These are phyloP conservation scores for Epinephelus coioides DNA, from an alignment of 2,797 vertebrate genomes.

Conservation along the genomic window DNA sequence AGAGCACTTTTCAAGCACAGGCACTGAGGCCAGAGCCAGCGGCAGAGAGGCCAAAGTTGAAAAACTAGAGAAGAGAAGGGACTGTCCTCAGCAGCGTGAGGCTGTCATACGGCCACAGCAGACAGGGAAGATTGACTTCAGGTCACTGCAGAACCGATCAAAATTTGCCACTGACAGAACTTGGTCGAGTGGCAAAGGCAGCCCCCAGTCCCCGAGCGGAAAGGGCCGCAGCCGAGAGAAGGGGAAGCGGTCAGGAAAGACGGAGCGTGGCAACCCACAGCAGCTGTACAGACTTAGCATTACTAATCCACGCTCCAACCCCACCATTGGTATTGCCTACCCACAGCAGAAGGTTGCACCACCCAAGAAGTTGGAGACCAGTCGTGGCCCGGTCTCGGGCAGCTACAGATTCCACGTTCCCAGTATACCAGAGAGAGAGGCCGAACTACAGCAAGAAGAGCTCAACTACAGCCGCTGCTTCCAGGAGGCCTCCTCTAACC, in stretches of 20 bases:
- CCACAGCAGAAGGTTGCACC: conserved; percentile 91
- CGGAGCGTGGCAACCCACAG: conserved; percentile 88
- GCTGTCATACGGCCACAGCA: conserved; percentile 93
- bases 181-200: conserved; percentile 88
- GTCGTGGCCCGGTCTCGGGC: conserved; percentile 81
- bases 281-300: conserved; percentile 93
- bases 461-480: conserved; percentile 89
- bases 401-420: conserved; percentile 91
- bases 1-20: conserved; percentile 80
- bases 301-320: conserved; percentile 87
- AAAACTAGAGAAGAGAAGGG: conserved; percentile 87
- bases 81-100: conserved; percentile 91
- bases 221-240: conserved; percentile 89
- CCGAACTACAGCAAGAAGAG: conserved; percentile 89
- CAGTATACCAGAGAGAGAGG: conserved; percentile 87
- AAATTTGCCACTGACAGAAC: conserved; percentile 86
- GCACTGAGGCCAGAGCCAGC: conserved; percentile 79
- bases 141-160: conserved; percentile 88
- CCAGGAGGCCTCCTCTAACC: conserved; percentile 87
- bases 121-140: conserved; percentile 91
- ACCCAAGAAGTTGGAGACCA: conserved; percentile 88
- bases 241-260: conserved; percentile 86
- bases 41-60: conserved; percentile 72
- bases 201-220: conserved; percentile 87
- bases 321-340: conserved; percentile 92